Base-by-base conservation (phyloP, 64 coral and sea anemone genomes). In the Pocillopora damicornis region DNA sequence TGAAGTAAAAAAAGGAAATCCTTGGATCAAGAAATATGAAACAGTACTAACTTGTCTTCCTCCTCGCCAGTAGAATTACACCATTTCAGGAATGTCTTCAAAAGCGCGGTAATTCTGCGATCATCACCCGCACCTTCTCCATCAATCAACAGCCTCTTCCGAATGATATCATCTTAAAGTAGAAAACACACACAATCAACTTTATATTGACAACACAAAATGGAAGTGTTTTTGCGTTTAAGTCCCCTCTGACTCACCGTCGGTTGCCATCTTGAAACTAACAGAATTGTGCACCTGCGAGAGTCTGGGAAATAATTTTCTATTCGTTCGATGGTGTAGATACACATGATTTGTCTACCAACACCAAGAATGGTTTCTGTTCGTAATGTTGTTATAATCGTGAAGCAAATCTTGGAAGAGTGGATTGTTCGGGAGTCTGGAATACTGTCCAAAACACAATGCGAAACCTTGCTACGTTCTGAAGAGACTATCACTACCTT, bases 81-180 rank as follows among this genome's bases (percentile, higher is more conserved):
- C 97, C 97, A 99, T 79, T 93, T 99, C 57, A 99, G 23, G 86
- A 99, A 95, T 15, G 97, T 95, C 86, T 88, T 99, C 16, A 99
- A 64, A 45, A 99, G 65, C 11, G 97, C 92, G 42, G 93, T 94
- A 45, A 99, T 95, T 81, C 93, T 86, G 0, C 97, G 90, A 76
- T 94, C 93, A 76, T 99, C 97, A 5, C 97, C 97, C 13, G 87
- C 94, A 61, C 97, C 97, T 81, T 95, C 97, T 20, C 97, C 97
- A 73, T 99, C 97, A 67, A 99, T 99, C 61, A 99, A 61, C 35
- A 99, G 76, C 20, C 97, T 60, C 75, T 92, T 99, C 4, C 90
- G 82, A 16, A 99, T 95, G 15, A 99, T 90, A n/a, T 99, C 97
- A 78, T 99, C 97, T 99, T 71, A 30, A 83, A 79, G 34, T 13